Evolutionary conservation across 2,888 invertebrate species (phyloP).

Genomic region (Nomada goodeniana): DNA sequence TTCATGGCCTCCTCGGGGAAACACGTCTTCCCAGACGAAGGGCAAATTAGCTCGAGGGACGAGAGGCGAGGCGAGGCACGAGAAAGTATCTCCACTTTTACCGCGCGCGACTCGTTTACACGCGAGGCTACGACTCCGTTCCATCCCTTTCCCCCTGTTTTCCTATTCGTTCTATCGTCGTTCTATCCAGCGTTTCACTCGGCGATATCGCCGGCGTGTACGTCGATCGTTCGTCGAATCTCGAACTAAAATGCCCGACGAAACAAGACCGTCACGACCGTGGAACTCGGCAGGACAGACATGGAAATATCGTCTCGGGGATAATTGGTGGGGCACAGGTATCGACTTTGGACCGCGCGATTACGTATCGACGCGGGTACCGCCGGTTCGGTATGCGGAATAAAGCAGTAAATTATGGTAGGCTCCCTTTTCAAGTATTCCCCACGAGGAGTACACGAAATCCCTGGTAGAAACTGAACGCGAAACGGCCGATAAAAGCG

Average conservation of each 20-base stretch:
- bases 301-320: neutral
- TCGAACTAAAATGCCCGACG: neutral
- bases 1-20: constrained; percentile 50
- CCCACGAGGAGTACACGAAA: constrained; percentile 53
- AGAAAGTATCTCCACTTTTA: constrained; percentile 12
- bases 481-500: constrained; percentile 70
- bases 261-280: neutral
- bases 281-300: neutral
- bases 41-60: constrained; percentile 61
- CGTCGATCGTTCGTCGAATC: neutral
- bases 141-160: too few species aligned
- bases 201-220: neutral
- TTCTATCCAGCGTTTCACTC: neutral
- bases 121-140: constrained; percentile 1
- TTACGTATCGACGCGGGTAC: constrained; percentile 28
- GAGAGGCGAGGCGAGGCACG: neutral
- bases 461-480: constrained; percentile 60
- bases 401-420: constrained; percentile 62
- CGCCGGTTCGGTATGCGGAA: constrained; percentile 36
- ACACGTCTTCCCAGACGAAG: constrained; percentile 46
- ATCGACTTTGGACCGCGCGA: constrained; percentile 23
- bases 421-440: constrained; percentile 61
- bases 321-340: neutral
- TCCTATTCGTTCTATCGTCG: neutral
- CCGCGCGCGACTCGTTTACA: constrained; percentile 9